Evolutionary conservation across 2,888 invertebrate genomes (phyloP).

Genomic region (Exephanes ischioxanthus): DNA sequence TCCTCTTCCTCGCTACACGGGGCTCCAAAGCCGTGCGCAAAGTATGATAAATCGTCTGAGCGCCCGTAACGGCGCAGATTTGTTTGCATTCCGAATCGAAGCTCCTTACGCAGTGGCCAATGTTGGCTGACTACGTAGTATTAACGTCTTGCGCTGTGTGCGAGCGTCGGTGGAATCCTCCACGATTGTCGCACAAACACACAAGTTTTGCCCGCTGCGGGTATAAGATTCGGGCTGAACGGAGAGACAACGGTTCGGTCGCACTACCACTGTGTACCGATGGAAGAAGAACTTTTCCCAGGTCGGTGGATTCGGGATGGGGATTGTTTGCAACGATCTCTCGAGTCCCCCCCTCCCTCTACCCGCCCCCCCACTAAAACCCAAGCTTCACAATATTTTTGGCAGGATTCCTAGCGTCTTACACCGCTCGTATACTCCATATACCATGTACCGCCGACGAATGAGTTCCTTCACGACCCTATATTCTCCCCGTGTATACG

Average conservation of each 20-base stretch:
- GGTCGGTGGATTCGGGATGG: conserved; percentile 13
- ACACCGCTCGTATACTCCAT: conserved; percentile 24
- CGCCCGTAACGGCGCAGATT: conserved; percentile 42
- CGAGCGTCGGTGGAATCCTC: conserved; percentile 2
- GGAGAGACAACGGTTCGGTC: conserved; percentile 14
- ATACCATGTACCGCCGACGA: conserved; percentile 7
- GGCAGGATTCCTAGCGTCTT: conserved; percentile 45
- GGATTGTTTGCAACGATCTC: conserved; percentile 51
- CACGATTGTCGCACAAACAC: conserved; percentile 7
- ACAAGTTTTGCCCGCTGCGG: conserved; percentile 1
- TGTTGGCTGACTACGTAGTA: conserved; percentile 27
- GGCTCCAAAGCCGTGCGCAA: conserved; percentile 28
- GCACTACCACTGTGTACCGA: conserved; percentile 2
- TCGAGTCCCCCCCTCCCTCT: neutral
- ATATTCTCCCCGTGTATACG: conserved; percentile 8
- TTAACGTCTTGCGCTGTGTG: conserved; percentile 9
- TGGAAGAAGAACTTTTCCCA: conserved; percentile 51
- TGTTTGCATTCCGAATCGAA: conserved; percentile 48
- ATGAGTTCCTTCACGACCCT: conserved; percentile 20
- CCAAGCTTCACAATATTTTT: conserved; percentile 49
- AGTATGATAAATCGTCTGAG: conserved; percentile 52
- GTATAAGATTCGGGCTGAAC: conserved; percentile 10
- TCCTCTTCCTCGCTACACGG: neutral
- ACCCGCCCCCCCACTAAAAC: conserved; percentile 7
- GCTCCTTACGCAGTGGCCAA: conserved; percentile 24